phyloP scores from a whole-genome alignment of 2,113 vertebrate genomes.

The Myotis yumanensis region DNA sequence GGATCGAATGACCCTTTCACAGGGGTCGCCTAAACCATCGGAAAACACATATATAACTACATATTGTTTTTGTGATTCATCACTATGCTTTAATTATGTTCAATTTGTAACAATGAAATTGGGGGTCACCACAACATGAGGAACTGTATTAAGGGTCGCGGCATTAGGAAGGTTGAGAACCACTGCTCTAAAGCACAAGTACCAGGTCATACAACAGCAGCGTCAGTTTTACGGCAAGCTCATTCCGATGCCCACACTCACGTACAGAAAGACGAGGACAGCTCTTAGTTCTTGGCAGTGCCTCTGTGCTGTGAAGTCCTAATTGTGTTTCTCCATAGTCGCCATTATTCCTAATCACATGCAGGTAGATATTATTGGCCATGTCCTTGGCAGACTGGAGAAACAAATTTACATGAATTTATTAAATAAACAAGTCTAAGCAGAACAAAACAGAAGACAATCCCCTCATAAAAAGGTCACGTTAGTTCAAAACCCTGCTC shows the following conservation, averaged over 20 bases:
- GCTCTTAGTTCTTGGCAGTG: background rate
- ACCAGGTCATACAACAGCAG: background rate
- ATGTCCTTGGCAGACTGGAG: background rate
- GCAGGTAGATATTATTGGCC: background rate
- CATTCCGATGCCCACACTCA: background rate
- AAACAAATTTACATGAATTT: background rate
- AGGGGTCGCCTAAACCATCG: too few relatives aligned
- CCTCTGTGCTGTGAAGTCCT: background rate
- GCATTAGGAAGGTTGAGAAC: too few relatives aligned
- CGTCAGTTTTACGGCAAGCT: background rate
- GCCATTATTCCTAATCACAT: background rate
- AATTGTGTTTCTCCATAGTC: background rate
- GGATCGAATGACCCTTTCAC: too few relatives aligned
- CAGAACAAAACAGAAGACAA: background rate
- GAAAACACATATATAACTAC: too few relatives aligned
- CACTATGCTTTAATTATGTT: too few relatives aligned
- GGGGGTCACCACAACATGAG: too few relatives aligned
- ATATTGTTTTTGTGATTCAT: too few relatives aligned
- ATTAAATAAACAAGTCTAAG: conserved; percentile 12
- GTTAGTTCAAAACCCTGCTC: fast-evolving
- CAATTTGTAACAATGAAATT: too few relatives aligned
- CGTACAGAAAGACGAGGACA: background rate
- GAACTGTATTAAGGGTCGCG: too few relatives aligned
- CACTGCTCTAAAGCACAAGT: background rate
- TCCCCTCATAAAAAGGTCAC: background rate